These are phyloP conservation scores for Tetragonula clypearis DNA, from an alignment of 1,140 invertebrate genomes.

Conservation along the genomic window DNA sequence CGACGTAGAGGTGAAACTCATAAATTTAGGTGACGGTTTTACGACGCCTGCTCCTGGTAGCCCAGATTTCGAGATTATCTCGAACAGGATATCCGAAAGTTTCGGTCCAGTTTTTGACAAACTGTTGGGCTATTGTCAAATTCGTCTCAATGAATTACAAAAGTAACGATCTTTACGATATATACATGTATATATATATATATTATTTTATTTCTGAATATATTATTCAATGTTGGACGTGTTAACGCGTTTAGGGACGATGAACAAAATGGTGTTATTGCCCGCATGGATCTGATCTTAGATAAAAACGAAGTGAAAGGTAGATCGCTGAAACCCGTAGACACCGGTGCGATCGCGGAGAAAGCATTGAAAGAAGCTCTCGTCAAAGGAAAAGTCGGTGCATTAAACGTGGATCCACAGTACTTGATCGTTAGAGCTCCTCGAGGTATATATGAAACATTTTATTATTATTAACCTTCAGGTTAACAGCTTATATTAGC, in stretches of 20 bases:
- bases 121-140: slow-evolving; percentile 88
- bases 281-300: slow-evolving; percentile 86
- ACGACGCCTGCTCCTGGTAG: slow-evolving; percentile 86
- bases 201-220: background rate
- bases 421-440: slow-evolving; percentile 87
- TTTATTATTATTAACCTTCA: background rate
- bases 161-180: slow-evolving; percentile 81
- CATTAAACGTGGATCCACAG: slow-evolving; percentile 89
- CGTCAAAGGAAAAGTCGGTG: slow-evolving; percentile 87
- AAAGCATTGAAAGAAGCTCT: slow-evolving; percentile 87
- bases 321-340: slow-evolving; percentile 79
- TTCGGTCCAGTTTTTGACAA: slow-evolving; percentile 85
- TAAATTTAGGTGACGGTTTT: slow-evolving; percentile 90
- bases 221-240: background rate
- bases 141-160: slow-evolving; percentile 87
- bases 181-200: background rate
- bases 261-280: slow-evolving; percentile 85
- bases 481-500: background rate
- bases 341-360: slow-evolving; percentile 77
- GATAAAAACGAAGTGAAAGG: slow-evolving; percentile 86
- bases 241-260: slow-evolving; percentile 51
- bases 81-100: slow-evolving; percentile 85
- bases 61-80: slow-evolving; percentile 88
- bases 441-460: slow-evolving; percentile 75
- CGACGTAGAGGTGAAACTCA: slow-evolving; percentile 88